phyloP scores from a whole-genome alignment of 2,888 invertebrate genomes.

The Lycia hirtaria region DNA sequence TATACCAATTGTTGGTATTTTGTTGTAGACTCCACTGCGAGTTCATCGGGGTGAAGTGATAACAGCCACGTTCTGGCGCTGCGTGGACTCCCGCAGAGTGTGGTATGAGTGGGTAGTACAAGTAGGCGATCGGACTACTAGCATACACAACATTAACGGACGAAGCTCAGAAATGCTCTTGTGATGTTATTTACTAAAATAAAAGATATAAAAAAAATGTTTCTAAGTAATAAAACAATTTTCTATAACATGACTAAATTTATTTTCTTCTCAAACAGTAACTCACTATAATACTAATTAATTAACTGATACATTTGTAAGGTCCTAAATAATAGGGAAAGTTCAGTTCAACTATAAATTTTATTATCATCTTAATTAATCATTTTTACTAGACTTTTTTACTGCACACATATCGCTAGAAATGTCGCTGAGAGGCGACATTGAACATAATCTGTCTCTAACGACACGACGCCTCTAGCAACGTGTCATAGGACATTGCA shows the following conservation, averaged over 20 bases:
- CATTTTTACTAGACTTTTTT: no score
- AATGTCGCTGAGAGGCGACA: no score
- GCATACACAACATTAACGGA: slow-evolving; percentile 72
- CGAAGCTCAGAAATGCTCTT: slow-evolving; percentile 79
- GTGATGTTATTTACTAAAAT: slow-evolving; percentile 50
- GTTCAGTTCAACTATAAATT: no score
- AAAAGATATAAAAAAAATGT: slow-evolving; percentile 3
- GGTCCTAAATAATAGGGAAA: no score
- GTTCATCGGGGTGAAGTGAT: slow-evolving; percentile 89
- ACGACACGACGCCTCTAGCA: no score
- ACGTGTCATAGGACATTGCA: no score
- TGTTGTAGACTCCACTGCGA: slow-evolving; percentile 89
- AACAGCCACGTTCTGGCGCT: slow-evolving; percentile 94
- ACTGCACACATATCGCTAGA: no score
- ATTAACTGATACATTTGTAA: not conserved
- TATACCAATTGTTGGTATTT: slow-evolving; percentile 1
- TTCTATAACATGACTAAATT: slow-evolving; percentile 4
- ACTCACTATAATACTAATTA: not conserved
- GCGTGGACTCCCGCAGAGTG: slow-evolving; percentile 91
- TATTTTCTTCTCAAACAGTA: not conserved
- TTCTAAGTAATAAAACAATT: slow-evolving; percentile 13
- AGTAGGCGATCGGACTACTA: slow-evolving; percentile 64
- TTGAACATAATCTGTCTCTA: no score
- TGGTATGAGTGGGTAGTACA: slow-evolving; percentile 97
- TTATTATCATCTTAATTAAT: no score